Base-by-base conservation (phyloP, 1,140 invertebrate genomes). In the Daktulosphaira vitifoliae region DNA sequence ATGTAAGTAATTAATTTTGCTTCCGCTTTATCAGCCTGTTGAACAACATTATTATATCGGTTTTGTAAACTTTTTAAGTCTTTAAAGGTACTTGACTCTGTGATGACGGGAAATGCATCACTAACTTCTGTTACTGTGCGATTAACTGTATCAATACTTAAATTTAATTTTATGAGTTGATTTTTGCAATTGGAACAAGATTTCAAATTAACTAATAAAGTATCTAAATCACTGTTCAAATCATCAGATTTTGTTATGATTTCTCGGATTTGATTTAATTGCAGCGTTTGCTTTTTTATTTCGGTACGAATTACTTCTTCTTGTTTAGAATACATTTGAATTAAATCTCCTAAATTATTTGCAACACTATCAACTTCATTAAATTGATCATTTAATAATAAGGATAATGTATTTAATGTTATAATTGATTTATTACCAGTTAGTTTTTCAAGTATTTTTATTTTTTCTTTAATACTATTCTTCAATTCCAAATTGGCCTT, bases 181-280 rank as follows among this genome's bases (percentile, higher is more conserved):
- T 77, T 77, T 71, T 82, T 78, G 1, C 91, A 74, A 29, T 53
- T 65, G 48, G 53, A 54, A 51, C 68, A 67, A 1, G 80, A 82
- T 25, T 84, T 81, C n/a, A 92, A 77, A 76, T 89, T 84, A 65
- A 84, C 82, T 25, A 80, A 75, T 46, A 93, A 83, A 71, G 92
- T 89, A 8, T 79, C 78, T 72, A 88, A 88, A 73, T 94, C 90
- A 73, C 92, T 92, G 13, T 87, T 89, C 71, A 92, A 81, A 75
- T 95, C 90, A 73, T 96, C 92, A 75, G 89, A 94, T 75, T 90
- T 90, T 11, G 91, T 86, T 1, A 95, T 82, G 50, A 86, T 81
- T 73, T 96, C 92, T 22, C 91, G 81, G 50, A 94, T 81, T 69
- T 84, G 85, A 22, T 82, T 84, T 1, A 92, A 79, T 53, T 78